Conservation (phyloP, 2,888 invertebrate species). For the Bimastos eiseni region DNA sequence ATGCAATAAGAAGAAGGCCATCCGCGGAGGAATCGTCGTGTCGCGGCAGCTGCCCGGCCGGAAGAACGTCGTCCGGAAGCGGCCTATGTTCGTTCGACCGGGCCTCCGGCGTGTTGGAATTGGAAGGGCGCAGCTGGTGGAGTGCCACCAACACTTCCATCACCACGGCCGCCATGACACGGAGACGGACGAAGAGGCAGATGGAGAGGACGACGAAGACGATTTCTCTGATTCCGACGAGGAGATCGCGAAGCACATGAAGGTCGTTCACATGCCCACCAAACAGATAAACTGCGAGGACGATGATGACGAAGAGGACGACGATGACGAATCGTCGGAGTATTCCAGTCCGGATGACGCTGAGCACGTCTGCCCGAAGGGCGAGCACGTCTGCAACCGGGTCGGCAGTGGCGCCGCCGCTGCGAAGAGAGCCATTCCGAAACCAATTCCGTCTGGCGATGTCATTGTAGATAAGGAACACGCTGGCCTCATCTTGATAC, state of each 20-base stretch:
- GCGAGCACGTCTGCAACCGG: conserved; percentile 9
- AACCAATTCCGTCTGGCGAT: conserved; percentile 8
- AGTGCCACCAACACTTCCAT: conserved; percentile 18
- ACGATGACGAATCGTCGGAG: conserved; percentile 52
- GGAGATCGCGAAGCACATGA: conserved; percentile 30
- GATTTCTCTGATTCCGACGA: conserved; percentile 10
- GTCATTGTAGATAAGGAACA: conserved; percentile 8
- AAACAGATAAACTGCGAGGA: conserved; percentile 35
- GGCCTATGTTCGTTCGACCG: background rate
- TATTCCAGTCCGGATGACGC: background rate
- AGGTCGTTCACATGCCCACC: conserved; percentile 8
- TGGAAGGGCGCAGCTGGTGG: conserved; percentile 4
- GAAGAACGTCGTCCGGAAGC: background rate
- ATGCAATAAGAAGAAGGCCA: conserved; percentile 2
- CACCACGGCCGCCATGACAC: background rate
- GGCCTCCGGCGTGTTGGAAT: background rate
- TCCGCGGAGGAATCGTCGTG: background rate
- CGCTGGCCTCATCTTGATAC: conserved; percentile 2
- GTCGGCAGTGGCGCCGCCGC: background rate
- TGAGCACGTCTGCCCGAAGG: background rate
- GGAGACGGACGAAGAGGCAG: conserved; percentile 19
- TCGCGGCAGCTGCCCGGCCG: background rate
- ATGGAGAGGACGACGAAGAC: conserved; percentile 35
- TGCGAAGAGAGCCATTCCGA: conserved; percentile 17
- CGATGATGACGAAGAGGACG: conserved; percentile 68